Evolutionary conservation across 2,888 invertebrate species (phyloP).

Genomic region (Sphaerophoria taeniata): DNA sequence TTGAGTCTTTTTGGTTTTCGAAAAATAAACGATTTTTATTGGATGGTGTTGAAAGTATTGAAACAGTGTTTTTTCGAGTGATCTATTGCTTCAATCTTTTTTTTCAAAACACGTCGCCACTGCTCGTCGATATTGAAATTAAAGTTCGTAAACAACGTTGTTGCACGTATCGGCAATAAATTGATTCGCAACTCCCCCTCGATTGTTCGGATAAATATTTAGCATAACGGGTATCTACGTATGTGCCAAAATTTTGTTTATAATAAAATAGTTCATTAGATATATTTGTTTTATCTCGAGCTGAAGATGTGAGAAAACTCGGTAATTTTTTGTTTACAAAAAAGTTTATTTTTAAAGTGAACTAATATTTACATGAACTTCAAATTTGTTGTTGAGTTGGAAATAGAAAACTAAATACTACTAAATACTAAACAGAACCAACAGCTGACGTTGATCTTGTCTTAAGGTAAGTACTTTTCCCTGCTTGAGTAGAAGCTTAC

Average conservation of each 20-base stretch:
- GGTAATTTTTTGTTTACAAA: conserved; percentile 18
- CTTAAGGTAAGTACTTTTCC: conserved; percentile 30
- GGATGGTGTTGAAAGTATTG: conserved; percentile 16
- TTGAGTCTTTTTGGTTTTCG: conserved; percentile 22
- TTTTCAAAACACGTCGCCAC: neutral
- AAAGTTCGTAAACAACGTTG: conserved; percentile 28
- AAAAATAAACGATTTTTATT: conserved; percentile 13
- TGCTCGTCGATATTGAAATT: conserved; percentile 11
- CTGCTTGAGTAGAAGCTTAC: conserved; percentile 11
- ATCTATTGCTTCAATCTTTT: no score
- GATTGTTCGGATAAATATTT: neutral
- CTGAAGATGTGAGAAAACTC: conserved; percentile 24
- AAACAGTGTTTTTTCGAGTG: no score
- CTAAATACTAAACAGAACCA: conserved; percentile 35
- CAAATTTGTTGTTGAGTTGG: neutral
- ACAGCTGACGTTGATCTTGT: conserved; percentile 46
- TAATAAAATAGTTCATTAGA: neutral
- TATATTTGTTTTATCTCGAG: neutral
- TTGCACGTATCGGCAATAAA: conserved; percentile 19
- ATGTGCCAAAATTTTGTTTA: neutral
- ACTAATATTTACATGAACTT: conserved; percentile 29
- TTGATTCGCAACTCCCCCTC: neutral
- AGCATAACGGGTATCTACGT: neutral
- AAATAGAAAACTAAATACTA: neutral
- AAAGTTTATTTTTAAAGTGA: conserved; percentile 11